Evolutionary conservation across 2,113 vertebrate genomes (phyloP), one percentile per base, ranked within the genome.

Genomic region (Zosterops lateralis): DNA sequence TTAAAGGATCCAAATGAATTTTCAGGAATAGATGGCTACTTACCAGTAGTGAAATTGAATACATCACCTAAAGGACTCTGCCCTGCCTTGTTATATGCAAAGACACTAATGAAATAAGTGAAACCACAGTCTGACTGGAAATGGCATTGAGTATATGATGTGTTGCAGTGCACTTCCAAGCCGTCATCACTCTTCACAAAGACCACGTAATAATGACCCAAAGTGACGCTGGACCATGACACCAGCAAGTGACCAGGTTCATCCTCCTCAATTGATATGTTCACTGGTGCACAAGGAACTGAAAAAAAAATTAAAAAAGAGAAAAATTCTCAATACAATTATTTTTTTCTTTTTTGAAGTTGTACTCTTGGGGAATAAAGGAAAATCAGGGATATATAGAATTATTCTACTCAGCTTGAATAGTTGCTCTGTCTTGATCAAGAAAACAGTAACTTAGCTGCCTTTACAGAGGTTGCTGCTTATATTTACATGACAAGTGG

Each of bases 121-220:
- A 98, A 99, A 84, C 99, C 98, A 50, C 99, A 99, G 75, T 97
- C 93, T 6, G 98, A 98, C 71, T 93, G 96, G 93, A 98, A 99
- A 32, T 78, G 79, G 95, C 99, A 99, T 17, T 57, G 96, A 44
- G 97, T 98, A 58, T 72, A 66, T 21, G 98, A 98, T 32, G 99
- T 99, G 96, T 99, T 99, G 88, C 99, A 99, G 16, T 96, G 96
- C 11, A 91, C 96, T 96, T 99, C 98, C 15, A 96, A 96, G 40
- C 99, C 99, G 28, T 99, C 98, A 25, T 99, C 98, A 9, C 98
- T 98, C 95, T 99, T 99, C 89, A 99, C 97, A 86, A 98, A 99
- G 44, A 97, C 97, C 54, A 98, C 97, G 3, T 99, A 99, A 96
- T 98, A 98, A 40, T 99, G 98, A 22, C 97, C 97, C 90, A 98